Evolutionary conservation across 2,797 vertebrate genomes (phyloP).

Genomic region (Rhinatrema bivittatum): DNA sequence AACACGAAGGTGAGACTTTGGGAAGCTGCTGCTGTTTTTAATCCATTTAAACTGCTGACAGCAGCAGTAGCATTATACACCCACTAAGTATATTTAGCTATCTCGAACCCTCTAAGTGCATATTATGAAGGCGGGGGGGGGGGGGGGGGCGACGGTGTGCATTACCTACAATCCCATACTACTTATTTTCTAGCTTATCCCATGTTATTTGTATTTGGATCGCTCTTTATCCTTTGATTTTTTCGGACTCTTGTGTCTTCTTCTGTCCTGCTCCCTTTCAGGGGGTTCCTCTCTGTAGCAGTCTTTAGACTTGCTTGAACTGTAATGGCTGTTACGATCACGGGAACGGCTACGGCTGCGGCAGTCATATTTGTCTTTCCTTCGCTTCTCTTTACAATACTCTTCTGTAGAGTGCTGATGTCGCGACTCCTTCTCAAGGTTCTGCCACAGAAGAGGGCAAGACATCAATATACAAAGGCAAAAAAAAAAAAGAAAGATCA

Average conservation of each 20-base stretch:
- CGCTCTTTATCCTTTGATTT: slow-evolving; percentile 76
- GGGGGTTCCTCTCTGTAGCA: slow-evolving; percentile 37
- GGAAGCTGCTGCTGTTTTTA: no score
- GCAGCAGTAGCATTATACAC: no score
- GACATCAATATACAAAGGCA: fast-evolving
- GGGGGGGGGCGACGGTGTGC: no score
- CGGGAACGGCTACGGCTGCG: slow-evolving; percentile 59
- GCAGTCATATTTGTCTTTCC: slow-evolving; percentile 55
- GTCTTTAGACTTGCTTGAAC: slow-evolving; percentile 47
- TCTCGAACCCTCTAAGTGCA: no score
- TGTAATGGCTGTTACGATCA: slow-evolving; percentile 51
- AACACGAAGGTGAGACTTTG: no score
- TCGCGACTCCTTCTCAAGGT: slow-evolving; percentile 37
- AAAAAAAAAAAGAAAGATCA: not conserved
- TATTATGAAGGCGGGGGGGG: no score
- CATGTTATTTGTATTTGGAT: slow-evolving; percentile 53
- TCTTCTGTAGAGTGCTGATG: slow-evolving; percentile 57
- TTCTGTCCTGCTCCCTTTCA: slow-evolving; percentile 54
- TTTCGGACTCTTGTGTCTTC: slow-evolving; percentile 69
- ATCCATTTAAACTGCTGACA: no score
- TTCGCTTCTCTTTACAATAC: slow-evolving; percentile 53
- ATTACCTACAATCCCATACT: no score
- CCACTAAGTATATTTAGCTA: no score
- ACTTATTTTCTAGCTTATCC: not conserved
- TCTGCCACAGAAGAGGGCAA: slow-evolving; percentile 25